Percentiles rank a stretch among this genome's conserved stretches.
These are phyloP conservation scores for Onychorhynchus coronatus DNA, from an alignment of 2,113 vertebrate species.

Conservation along the genomic window DNA sequence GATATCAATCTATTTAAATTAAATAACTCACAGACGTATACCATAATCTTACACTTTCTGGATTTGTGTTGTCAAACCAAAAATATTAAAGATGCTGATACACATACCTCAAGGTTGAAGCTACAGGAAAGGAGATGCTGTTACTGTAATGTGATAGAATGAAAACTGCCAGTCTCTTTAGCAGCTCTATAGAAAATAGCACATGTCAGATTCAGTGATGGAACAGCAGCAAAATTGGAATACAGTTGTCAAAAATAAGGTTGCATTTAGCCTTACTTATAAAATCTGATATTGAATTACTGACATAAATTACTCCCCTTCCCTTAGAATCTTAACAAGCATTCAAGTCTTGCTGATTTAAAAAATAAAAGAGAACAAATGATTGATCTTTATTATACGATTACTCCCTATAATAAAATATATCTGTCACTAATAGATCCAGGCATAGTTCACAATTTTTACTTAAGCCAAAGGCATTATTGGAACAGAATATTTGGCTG, in stretches of 20 bases:
- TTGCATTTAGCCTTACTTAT: neutral
- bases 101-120: neutral
- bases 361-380: slow-evolving; percentile 18
- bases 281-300: slow-evolving; percentile 4
- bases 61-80: neutral
- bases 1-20: neutral
- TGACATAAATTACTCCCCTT: neutral
- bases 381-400: slow-evolving; percentile 51
- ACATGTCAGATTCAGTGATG: neutral
- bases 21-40: neutral
- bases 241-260: neutral
- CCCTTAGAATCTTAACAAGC: neutral
- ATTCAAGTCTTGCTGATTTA: neutral
- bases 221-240: neutral
- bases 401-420: slow-evolving; percentile 35
- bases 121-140: neutral
- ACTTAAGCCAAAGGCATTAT: neutral
- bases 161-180: neutral
- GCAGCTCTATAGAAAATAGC: neutral
- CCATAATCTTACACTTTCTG: neutral
- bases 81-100: neutral
- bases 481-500: slow-evolving; percentile 2
- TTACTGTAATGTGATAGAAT: neutral
- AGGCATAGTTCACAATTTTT: slow-evolving; percentile 26
- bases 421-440: slow-evolving; percentile 36